A percentile compares a stretch with the other conserved stretches of the same genome.
phyloP scores from a whole-genome alignment of 2,113 vertebrate genomes.

The Dasyornis broadbenti region DNA sequence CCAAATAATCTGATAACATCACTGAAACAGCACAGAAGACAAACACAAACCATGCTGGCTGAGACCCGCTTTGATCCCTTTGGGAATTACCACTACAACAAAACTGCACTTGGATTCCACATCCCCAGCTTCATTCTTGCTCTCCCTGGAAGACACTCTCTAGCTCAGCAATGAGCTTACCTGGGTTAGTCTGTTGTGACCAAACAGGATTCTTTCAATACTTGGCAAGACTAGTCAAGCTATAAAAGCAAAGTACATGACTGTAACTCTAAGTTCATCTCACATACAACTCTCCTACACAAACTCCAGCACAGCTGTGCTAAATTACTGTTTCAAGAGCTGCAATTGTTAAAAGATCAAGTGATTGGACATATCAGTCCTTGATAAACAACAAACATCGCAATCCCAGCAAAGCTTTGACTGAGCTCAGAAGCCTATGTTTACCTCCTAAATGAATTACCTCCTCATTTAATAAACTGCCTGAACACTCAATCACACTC shows the following conservation, averaged over 20 bases:
- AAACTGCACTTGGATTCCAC: background rate
- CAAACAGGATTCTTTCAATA: background rate
- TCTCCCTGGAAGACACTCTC: background rate
- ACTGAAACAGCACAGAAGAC: background rate
- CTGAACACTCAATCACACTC: background rate
- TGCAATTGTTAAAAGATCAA: background rate
- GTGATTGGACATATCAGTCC: background rate
- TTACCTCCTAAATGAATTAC: background rate
- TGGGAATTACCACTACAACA: background rate
- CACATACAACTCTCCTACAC: background rate
- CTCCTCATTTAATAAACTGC: background rate
- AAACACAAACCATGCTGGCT: background rate
- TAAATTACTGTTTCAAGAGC: background rate
- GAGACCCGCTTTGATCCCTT: background rate
- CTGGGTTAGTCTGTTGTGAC: background rate
- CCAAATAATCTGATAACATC: background rate
- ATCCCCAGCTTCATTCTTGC: fast-evolving
- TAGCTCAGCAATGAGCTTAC: background rate
- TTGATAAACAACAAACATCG: background rate
- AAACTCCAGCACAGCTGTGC: background rate
- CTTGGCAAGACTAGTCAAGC: background rate
- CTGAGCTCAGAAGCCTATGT: background rate
- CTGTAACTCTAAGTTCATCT: background rate
- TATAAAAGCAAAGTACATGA: background rate
- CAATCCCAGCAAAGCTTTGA: background rate